Evolutionary conservation across 2,113 vertebrate species (phyloP).

Genomic region (Ptyas mucosa): DNA sequence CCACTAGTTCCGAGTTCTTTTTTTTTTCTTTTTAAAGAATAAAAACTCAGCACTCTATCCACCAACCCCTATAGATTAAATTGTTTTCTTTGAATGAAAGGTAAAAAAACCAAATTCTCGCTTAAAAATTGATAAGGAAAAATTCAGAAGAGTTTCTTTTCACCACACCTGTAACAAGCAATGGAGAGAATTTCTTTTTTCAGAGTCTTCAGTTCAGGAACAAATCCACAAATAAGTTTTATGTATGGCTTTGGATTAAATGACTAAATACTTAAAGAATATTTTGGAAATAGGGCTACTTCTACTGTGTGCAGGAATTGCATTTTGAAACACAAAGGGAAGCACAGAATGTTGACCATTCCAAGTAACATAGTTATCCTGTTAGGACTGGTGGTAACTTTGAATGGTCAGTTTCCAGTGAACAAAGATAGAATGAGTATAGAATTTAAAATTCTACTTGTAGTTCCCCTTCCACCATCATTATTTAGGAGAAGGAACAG

Average conservation of each 20-base stretch:
- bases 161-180: neutral
- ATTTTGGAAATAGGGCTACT: neutral
- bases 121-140: neutral
- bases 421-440: neutral
- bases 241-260: neutral
- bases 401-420: neutral
- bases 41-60: neutral
- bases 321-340: neutral
- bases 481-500: neutral
- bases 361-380: neutral
- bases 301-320: neutral
- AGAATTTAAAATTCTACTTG: neutral
- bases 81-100: neutral
- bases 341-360: neutral
- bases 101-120: neutral
- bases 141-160: neutral
- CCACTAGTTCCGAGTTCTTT: neutral
- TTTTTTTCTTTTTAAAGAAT: neutral
- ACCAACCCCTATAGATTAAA: neutral
- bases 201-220: neutral
- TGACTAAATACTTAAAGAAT: neutral
- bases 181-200: neutral
- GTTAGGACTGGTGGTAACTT: neutral
- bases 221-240: neutral
- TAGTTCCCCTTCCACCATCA: neutral